These are phyloP conservation scores for Anguilla japonica DNA, from an alignment of 2,113 vertebrate species.

Conservation along the genomic window DNA sequence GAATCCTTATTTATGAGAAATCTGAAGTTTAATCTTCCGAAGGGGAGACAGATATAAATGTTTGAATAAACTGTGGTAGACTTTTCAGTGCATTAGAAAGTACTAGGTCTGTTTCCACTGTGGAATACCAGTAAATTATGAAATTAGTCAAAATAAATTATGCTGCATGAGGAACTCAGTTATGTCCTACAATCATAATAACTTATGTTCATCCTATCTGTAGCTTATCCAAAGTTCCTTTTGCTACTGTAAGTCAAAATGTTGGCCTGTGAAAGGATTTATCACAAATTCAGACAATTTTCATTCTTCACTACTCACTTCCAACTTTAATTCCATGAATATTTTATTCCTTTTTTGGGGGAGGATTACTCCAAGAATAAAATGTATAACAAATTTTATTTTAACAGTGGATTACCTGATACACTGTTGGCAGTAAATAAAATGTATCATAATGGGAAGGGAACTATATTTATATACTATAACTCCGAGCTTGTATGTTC, in stretches of 20 bases:
- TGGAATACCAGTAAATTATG: not conserved
- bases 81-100: not conserved
- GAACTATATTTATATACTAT: too few species aligned
- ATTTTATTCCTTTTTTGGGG: not conserved
- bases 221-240: slow-evolving; percentile 7
- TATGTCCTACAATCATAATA: not conserved
- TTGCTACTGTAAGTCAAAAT: slow-evolving; percentile 14
- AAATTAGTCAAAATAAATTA: slow-evolving; percentile 3
- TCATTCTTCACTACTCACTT: not conserved
- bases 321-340: not conserved
- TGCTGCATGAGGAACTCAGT: not conserved
- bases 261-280: slow-evolving; percentile 4
- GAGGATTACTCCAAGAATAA: not conserved
- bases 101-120: not conserved
- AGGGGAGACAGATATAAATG: not conserved
- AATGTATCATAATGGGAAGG: too few species aligned
- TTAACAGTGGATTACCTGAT: not conserved
- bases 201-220: not conserved
- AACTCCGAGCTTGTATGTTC: too few species aligned
- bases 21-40: not conserved
- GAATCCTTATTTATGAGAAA: not conserved
- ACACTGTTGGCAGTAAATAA: not conserved
- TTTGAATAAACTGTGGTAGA: not conserved
- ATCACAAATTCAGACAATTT: not conserved
- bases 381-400: not conserved